phyloP scores from a whole-genome alignment of 2,797 vertebrate species.

The Macropus fuliginosus region DNA sequence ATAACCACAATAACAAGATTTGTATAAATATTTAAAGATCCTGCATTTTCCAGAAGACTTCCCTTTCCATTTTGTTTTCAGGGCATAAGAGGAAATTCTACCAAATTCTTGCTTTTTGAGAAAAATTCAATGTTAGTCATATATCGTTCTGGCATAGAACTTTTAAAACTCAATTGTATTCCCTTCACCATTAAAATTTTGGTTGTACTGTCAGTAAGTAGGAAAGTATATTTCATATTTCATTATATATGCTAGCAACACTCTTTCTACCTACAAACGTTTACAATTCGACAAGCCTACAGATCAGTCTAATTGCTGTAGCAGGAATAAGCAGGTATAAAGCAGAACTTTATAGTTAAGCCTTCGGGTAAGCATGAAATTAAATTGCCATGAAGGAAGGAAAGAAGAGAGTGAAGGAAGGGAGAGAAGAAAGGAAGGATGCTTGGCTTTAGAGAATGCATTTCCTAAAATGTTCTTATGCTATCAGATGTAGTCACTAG shows the following conservation, averaged over 20 bases:
- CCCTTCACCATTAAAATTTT: slow-evolving; percentile 35
- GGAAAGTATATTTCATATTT: slow-evolving; percentile 19
- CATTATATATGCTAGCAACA: neutral
- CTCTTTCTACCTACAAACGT: neutral
- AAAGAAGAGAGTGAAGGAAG: no score
- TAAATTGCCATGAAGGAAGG: neutral
- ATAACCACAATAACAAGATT: neutral
- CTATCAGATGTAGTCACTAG: no score
- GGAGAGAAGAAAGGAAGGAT: no score
- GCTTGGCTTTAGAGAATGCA: no score
- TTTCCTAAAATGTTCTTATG: neutral
- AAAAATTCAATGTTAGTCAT: slow-evolving; percentile 9
- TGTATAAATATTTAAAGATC: slow-evolving; percentile 9
- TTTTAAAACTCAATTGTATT: slow-evolving; percentile 11
- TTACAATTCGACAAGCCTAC: neutral
- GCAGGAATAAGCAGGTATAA: neutral
- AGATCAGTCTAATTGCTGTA: neutral
- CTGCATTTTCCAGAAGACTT: neutral
- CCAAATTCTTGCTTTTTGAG: slow-evolving; percentile 1
- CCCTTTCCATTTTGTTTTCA: neutral
- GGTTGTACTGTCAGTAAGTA: slow-evolving; percentile 6
- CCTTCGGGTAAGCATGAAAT: neutral
- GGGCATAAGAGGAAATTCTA: neutral
- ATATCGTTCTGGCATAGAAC: neutral
- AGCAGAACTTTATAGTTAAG: neutral